Conservation (phyloP, 2,888 invertebrate genomes). For the Oligia latruncula region DNA sequence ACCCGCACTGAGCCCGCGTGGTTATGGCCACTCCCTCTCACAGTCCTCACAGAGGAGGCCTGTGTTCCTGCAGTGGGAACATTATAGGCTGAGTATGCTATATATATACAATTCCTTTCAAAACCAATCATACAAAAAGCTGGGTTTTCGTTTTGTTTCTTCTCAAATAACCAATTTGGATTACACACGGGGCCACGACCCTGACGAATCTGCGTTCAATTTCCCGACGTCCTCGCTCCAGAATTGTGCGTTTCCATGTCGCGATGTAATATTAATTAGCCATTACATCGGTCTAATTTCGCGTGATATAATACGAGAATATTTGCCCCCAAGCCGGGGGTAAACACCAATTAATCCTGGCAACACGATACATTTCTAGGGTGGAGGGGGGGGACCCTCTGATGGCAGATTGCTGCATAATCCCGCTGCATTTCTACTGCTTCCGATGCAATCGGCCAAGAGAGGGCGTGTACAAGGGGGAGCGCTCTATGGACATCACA, state of each 20-base stretch:
- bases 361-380: conserved; percentile 84
- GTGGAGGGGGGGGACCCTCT: conserved; percentile 75
- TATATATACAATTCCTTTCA: too few relatives aligned
- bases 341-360: conserved; percentile 89
- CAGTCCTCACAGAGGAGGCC: too few relatives aligned
- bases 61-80: too few relatives aligned
- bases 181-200: conserved; percentile 32
- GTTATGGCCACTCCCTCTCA: too few relatives aligned
- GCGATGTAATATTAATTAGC: conserved; percentile 82
- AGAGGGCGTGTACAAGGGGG: conserved; percentile 75
- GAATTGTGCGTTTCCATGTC: conserved; percentile 71
- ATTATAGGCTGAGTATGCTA: too few relatives aligned
- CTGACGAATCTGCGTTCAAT: conserved; percentile 38
- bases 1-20: too few relatives aligned
- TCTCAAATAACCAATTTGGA: conserved; percentile 49
- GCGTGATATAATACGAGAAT: conserved; percentile 84
- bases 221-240: conserved; percentile 60
- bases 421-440: conserved; percentile 87
- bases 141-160: conserved; percentile 15
- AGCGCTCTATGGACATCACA: conserved; percentile 71
- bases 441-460: conserved; percentile 81
- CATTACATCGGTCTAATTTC: conserved; percentile 86
- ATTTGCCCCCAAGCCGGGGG: conserved; percentile 81
- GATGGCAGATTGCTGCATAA: conserved; percentile 85
- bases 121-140: background rate